Conservation (phyloP, 2,888 invertebrate species). For the Lamellibrachia satsuma region DNA sequence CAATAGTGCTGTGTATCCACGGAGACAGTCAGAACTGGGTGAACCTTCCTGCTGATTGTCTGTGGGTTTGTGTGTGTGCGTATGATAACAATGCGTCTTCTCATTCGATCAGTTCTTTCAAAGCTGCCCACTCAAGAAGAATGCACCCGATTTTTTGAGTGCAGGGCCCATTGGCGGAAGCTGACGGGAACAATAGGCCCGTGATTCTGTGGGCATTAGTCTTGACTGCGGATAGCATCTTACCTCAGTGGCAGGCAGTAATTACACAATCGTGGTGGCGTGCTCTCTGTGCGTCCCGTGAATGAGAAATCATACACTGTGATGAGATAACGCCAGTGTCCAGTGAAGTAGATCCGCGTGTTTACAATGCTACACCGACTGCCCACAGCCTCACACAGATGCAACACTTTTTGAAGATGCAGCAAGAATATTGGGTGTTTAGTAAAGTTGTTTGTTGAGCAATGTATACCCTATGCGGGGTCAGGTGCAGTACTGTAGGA, state of each 20-base stretch:
- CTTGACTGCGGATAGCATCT: conserved; percentile 6
- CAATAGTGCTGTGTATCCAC: neutral
- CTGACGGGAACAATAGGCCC: neutral
- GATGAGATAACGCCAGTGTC: neutral
- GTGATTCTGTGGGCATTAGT: neutral
- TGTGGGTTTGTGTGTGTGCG: neutral
- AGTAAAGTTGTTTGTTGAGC: no score
- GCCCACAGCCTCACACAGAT: neutral
- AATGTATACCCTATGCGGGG: no score
- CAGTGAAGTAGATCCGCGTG: neutral
- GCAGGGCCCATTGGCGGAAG: neutral
- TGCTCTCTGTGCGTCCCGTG: neutral
- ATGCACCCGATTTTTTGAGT: neutral
- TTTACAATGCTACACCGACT: neutral
- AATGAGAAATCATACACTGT: neutral
- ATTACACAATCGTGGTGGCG: neutral
- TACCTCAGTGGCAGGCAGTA: neutral
- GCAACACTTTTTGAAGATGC: neutral
- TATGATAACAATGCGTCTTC: neutral
- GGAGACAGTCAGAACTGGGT: neutral
- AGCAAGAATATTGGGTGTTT: no score
- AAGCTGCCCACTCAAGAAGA: neutral
- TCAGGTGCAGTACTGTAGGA: no score
- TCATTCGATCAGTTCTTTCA: neutral
- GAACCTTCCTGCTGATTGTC: neutral